Percentiles rank a stretch among this genome's conserved stretches.
phyloP scores from a whole-genome alignment of 2,797 vertebrate species.

The Hoplostethus mediterraneus region DNA sequence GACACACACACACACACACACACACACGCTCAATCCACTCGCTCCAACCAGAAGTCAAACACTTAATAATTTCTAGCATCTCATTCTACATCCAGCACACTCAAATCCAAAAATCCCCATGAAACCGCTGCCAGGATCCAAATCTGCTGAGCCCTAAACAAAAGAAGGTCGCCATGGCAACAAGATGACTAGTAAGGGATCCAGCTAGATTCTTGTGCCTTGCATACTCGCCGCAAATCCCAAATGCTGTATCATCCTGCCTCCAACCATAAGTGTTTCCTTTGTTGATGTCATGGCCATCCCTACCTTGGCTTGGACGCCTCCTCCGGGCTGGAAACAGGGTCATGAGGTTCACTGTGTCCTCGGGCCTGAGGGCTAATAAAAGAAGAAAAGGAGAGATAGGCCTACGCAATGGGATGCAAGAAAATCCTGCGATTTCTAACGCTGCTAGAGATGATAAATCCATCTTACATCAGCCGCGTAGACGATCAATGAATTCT shows the following conservation, averaged over 20 bases:
- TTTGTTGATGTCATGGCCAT: slow-evolving; percentile 60
- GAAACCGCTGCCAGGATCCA: slow-evolving; percentile 67
- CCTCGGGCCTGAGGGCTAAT: slow-evolving; percentile 32
- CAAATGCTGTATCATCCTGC: slow-evolving; percentile 61
- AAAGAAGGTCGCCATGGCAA: slow-evolving; percentile 69
- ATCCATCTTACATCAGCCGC: background rate
- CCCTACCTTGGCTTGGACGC: slow-evolving; percentile 40
- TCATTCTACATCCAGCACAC: slow-evolving; percentile 60
- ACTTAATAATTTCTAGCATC: slow-evolving; percentile 73
- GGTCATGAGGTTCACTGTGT: slow-evolving; percentile 65
- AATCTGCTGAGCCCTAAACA: slow-evolving; percentile 73
- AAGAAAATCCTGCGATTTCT: background rate
- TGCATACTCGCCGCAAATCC: slow-evolving; percentile 67
- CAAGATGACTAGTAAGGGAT: slow-evolving; percentile 59
- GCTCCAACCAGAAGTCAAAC: slow-evolving; percentile 67
- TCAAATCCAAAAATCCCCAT: slow-evolving; percentile 71
- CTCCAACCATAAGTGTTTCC: slow-evolving; percentile 68
- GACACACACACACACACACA: slow-evolving; percentile 35
- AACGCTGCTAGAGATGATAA: background rate
- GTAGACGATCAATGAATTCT: slow-evolving; percentile 26
- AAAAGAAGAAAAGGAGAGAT: background rate
- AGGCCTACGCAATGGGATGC: background rate
- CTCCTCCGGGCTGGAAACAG: slow-evolving; percentile 35
- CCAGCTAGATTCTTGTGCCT: slow-evolving; percentile 62
- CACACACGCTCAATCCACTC: slow-evolving; percentile 25